These are phyloP conservation scores for Drosophila sturtevanti DNA, from an alignment of 1,140 invertebrate genomes.

Conservation along the genomic window DNA sequence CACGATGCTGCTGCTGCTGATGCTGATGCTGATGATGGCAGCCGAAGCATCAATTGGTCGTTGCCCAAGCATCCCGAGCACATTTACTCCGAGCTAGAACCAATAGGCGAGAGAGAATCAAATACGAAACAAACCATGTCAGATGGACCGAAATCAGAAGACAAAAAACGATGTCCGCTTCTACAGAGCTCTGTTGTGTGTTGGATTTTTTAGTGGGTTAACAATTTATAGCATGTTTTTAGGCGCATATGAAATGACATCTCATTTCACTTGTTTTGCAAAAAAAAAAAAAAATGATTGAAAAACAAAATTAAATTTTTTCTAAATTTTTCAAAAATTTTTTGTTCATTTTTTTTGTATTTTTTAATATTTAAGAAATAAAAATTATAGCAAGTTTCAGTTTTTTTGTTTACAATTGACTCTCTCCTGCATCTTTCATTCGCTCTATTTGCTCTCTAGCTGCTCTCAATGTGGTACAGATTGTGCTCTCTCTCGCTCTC, in stretches of 20 bases:
- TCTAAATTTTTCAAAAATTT: not conserved
- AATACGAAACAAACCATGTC: conserved; percentile 10
- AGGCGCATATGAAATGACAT: no score
- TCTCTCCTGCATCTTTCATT: not conserved
- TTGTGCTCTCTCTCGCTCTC: no score
- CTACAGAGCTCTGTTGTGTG: conserved; percentile 33
- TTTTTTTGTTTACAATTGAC: conserved; percentile 66
- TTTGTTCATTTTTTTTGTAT: not conserved
- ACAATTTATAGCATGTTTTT: conserved; percentile 38
- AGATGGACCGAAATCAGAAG: not conserved
- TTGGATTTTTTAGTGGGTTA: not conserved
- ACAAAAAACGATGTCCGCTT: not conserved
- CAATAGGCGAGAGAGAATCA: conserved; percentile 22
- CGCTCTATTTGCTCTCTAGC: not conserved
- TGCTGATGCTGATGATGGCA: conserved; percentile 34
- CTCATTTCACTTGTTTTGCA: no score
- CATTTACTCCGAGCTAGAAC: conserved; percentile 20
- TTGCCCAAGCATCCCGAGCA: conserved; percentile 25
- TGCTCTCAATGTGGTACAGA: not conserved
- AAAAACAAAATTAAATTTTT: not conserved
- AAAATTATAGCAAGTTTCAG: conserved; percentile 50
- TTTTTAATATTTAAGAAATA: not conserved
- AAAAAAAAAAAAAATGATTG: not conserved
- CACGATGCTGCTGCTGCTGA: conserved; percentile 53
- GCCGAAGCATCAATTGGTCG: conserved; percentile 26